Evolutionary conservation across 1,140 invertebrate genomes (phyloP).

Genomic region (Halictus rubicundus): DNA sequence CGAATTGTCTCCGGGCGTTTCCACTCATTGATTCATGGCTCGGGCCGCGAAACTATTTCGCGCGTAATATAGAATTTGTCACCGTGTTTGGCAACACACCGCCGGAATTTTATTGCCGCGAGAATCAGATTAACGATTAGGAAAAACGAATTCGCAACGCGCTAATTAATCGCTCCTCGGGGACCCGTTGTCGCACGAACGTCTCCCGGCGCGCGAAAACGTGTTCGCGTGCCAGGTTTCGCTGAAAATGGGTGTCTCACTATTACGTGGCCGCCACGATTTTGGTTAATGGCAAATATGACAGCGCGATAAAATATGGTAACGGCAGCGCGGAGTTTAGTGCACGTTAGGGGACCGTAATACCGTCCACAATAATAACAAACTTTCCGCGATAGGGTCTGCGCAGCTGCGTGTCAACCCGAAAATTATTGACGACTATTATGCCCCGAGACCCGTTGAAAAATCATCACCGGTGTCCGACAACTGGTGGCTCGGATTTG

Average conservation of each 20-base stretch:
- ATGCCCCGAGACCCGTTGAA: background rate
- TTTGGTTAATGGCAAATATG: conserved; percentile 28
- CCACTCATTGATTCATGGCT: too few relatives aligned
- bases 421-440: conserved; percentile 18
- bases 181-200: too few relatives aligned
- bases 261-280: conserved; percentile 17
- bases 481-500: too few relatives aligned
- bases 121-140: too few relatives aligned
- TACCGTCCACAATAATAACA: background rate
- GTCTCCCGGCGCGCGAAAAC: too few relatives aligned
- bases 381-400: conserved; percentile 1
- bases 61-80: too few relatives aligned
- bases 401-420: conserved; percentile 2
- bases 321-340: conserved; percentile 20
- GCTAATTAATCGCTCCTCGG: too few relatives aligned
- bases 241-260: background rate
- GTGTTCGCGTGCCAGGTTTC: background rate
- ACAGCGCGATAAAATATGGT: conserved; percentile 33
- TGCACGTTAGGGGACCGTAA: conserved; percentile 6
- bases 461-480: conserved; percentile 8
- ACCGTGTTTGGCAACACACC: too few relatives aligned
- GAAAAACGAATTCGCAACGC: too few relatives aligned
- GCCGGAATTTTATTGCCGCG: too few relatives aligned
- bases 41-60: too few relatives aligned
- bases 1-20: too few relatives aligned